Conservation (phyloP, 2,797 vertebrate genomes). For the Coracias cyanogaster region DNA sequence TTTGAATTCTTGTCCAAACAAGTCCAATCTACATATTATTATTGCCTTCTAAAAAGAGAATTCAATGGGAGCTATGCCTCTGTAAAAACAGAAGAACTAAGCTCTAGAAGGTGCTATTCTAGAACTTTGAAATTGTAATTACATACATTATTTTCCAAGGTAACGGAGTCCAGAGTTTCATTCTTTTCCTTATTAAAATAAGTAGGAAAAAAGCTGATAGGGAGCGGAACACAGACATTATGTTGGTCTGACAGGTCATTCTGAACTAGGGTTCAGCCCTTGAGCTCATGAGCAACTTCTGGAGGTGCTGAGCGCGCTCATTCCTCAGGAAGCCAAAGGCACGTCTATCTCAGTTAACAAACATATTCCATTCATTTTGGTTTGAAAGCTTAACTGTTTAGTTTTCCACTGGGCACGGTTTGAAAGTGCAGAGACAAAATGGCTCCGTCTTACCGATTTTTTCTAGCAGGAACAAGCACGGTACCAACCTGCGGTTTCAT, state of each 20-base stretch:
- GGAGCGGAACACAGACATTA: background rate
- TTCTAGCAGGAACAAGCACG: background rate
- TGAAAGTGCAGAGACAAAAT: background rate
- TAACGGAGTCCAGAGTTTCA: background rate
- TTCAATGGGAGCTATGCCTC: slow-evolving; percentile 45
- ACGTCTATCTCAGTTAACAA: background rate
- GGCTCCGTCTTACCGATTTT: background rate
- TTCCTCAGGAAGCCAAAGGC: background rate
- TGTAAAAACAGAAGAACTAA: slow-evolving; percentile 38
- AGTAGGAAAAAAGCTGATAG: background rate
- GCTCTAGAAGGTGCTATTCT: slow-evolving; percentile 40
- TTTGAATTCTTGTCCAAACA: slow-evolving; percentile 71
- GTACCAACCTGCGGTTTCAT: background rate
- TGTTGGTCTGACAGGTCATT: background rate
- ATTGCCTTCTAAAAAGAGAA: slow-evolving; percentile 65
- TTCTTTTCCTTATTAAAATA: background rate
- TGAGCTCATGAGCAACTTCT: background rate
- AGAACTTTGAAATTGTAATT: slow-evolving; percentile 24
- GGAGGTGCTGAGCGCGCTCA: background rate
- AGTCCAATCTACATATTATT: slow-evolving; percentile 66
- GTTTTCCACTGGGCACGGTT: slow-evolving; percentile 4
- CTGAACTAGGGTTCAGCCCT: background rate
- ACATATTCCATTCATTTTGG: background rate
- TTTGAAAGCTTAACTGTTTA: slow-evolving; percentile 1
- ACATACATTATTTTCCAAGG: background rate